phyloP scores from a whole-genome alignment of 2,888 invertebrate genomes.

The Andrena bucephala region DNA sequence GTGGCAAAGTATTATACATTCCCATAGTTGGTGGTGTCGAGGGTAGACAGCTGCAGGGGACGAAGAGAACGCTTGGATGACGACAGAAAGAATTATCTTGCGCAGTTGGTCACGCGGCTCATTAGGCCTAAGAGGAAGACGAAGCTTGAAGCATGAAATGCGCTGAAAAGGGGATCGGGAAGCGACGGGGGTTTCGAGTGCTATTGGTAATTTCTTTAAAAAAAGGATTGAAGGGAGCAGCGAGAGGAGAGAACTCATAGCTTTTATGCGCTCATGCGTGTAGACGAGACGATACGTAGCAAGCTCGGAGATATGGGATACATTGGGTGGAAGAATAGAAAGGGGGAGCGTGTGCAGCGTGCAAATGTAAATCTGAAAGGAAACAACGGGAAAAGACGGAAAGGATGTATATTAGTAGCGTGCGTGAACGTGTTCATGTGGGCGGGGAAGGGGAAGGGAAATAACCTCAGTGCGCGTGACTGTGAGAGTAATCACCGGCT shows the following conservation, averaged over 20 bases:
- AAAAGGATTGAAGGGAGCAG: not conserved
- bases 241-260: not conserved
- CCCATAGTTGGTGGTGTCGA: not conserved
- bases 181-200: conserved; percentile 4
- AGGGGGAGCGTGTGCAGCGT: conserved; percentile 17
- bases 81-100: conserved; percentile 1
- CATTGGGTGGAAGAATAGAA: conserved; percentile 29
- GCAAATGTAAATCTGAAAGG: conserved; percentile 28
- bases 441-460: conserved; percentile 13
- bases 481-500: conserved; percentile 39
- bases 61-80: not conserved
- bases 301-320: conserved; percentile 27
- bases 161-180: not conserved
- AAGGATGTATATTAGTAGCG: conserved; percentile 21
- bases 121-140: not conserved
- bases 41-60: not conserved
- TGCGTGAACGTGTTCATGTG: conserved; percentile 9
- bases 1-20: not conserved
- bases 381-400: conserved; percentile 40
- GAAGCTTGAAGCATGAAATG: not conserved
- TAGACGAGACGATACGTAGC: conserved; percentile 22
- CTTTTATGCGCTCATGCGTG: conserved; percentile 2
- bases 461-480: conserved; percentile 35
- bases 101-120: not conserved
- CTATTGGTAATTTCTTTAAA: conserved; percentile 15